Conservation (phyloP, 2,888 invertebrate genomes). For the Mesorhabditis spiculigera region DNA sequence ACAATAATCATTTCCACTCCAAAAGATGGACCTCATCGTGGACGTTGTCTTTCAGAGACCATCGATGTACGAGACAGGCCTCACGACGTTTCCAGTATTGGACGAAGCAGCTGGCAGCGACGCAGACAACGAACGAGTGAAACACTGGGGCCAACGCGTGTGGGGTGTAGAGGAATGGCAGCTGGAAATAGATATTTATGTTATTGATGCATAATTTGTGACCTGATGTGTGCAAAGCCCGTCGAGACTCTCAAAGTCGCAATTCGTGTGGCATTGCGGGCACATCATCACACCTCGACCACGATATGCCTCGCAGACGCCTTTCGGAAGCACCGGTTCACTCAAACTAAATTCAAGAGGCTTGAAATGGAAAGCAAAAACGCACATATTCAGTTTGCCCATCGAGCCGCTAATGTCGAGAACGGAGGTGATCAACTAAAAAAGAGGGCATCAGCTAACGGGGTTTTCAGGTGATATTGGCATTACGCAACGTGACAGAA, state of each 20-base stretch:
- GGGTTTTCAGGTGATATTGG: too few species aligned
- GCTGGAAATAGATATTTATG: background rate
- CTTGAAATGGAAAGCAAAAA: too few species aligned
- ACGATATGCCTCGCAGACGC: background rate
- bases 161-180: background rate
- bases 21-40: slow-evolving; percentile 1
- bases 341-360: background rate
- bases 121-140: slow-evolving; percentile 1
- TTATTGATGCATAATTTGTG: background rate
- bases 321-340: background rate
- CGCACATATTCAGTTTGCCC: too few species aligned
- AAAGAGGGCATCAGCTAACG: too few species aligned
- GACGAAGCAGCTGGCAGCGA: background rate
- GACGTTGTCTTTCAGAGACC: slow-evolving; percentile 5
- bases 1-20: background rate
- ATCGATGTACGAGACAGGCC: slow-evolving; percentile 6
- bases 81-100: background rate
- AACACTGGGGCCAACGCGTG: background rate
- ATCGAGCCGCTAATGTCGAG: too few species aligned
- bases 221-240: background rate
- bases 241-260: background rate
- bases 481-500: too few species aligned
- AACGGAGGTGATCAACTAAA: too few species aligned
- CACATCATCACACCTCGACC: background rate
- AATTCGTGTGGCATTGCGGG: background rate